Evolutionary conservation across 2,888 invertebrate genomes (phyloP), one percentile per base, ranked within the genome.

Genomic region (Pilophorus perplexus): DNA sequence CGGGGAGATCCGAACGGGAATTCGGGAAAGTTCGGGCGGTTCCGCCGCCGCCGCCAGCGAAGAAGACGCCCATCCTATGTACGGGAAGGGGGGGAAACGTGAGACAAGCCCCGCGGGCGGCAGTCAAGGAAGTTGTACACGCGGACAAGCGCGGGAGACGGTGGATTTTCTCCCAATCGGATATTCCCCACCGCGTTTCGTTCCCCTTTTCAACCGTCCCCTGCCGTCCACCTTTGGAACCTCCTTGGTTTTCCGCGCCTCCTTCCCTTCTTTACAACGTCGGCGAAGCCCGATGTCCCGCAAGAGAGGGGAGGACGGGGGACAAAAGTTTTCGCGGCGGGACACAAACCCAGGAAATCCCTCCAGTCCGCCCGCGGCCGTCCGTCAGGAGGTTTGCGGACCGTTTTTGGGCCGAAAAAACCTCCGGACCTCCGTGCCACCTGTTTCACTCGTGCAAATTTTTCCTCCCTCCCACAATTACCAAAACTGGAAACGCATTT

Each of bases 321-420:
- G 46, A 20, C 12, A 28, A 28, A 52, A 14, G n/a, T n/a, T n/a
- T n/a, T n/a, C n/a, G n/a, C n/a, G n/a, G 27, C 28, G 14, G 14
- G 12, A 28, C 3, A 28, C 12, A 28, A 27, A 27, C 52, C 52
- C 48, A 52, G 52, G 52, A 52, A 28, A 28, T 14, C 28, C 28
- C 28, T 52, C 52, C 33, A 52, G 52, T 52, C 16, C 27, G 52
- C 52, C 52, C 25, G 52, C 52, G 52, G 27, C 52, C 52, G 28
- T 28, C 52, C 52, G 52, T 25, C 52, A 27, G 52, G 14, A 28
- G 52, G 25, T 25, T 12, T 27, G 18, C 25, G 22, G 23, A 25
- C 25, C 2, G 14, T 2, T n/a, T 20, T 10, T 46, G 23, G 46
- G 23, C 10, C 25, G 20, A 46, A 46, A 20, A 8, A 22, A 4